A percentile compares a stretch with the other conserved stretches of the same genome.
These are phyloP conservation scores for Catocala sponsa DNA, from an alignment of 2,888 invertebrate genomes.

Conservation along the genomic window DNA sequence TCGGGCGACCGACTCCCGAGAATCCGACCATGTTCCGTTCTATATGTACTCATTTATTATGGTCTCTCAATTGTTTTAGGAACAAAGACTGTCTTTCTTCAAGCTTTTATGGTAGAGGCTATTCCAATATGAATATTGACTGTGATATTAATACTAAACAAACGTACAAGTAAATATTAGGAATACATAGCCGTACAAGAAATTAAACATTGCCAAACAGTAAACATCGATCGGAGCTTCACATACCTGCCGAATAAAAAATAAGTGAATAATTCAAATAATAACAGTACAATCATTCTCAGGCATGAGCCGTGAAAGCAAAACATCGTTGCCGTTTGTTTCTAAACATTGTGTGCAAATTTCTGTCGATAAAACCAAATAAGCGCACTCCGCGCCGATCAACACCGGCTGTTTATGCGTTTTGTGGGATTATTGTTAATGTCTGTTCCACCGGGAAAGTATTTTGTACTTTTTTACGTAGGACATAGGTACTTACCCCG, in stretches of 20 bases:
- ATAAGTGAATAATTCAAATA: conserved; percentile 58
- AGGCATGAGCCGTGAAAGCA: conserved; percentile 67
- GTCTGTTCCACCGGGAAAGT: conserved; percentile 1
- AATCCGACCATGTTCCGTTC: conserved; percentile 68
- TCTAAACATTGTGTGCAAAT: conserved; percentile 83
- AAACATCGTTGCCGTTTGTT: conserved; percentile 73
- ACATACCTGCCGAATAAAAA: conserved; percentile 51
- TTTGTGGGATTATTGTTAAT: conserved; percentile 54
- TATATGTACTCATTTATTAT: conserved; percentile 58
- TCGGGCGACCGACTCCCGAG: conserved; percentile 72
- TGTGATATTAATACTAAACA: neutral
- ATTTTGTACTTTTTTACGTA: neutral
- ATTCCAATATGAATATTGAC: conserved; percentile 14
- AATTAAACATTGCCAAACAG: conserved; percentile 19
- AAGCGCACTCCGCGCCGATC: conserved; percentile 48
- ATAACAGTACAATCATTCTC: conserved; percentile 70
- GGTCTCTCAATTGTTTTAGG: conserved; percentile 68
- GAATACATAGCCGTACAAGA: neutral
- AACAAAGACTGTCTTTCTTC: conserved; percentile 65
- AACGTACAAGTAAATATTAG: neutral
- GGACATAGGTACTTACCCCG: too few species aligned
- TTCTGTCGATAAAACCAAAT: conserved; percentile 75
- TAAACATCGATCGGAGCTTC: conserved; percentile 18
- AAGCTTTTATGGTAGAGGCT: conserved; percentile 28
- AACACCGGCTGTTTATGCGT: conserved; percentile 58